Base-by-base conservation (phyloP, 2,113 vertebrate species). In the Cromileptes altivelis region DNA sequence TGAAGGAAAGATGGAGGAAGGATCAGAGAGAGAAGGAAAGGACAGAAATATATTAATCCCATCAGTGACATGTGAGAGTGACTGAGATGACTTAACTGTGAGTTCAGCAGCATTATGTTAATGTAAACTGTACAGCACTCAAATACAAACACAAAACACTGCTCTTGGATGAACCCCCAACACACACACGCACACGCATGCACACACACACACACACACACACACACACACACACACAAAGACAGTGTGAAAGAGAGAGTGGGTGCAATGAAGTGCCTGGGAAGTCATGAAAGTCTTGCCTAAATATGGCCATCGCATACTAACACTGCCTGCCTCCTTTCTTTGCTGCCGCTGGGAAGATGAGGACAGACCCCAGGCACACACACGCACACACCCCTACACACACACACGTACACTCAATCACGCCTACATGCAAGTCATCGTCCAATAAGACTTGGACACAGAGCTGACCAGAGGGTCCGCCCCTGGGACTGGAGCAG, bases 261-360 rank as follows among this genome's bases (percentile, higher is more conserved):
- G 55, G 53, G 77, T 58, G 78, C 37, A 18, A 75, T 57, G 61
- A 37, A 69, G 78, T 78, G 79, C 84, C 77, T 91, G 91, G 79
- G 89, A 86, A 90, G 83, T 88, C 90, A 84, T 84, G 85, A 88
- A 89, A 81, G 69, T 89, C 73, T 85, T 94, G 93, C 91, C 95
- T 94, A 95, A 93, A 96, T 95, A 95, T 93, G 94, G 95, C 64
- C 86, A 94, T 93, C 67, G 14, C 78, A 81, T 27, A 79, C 78
- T 79, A 74, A 69, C 85, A 79, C 90, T 63, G 84, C 81, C 84
- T 81, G 80, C 84, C 70, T 88, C 61, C 79, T 80, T 76, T 78
- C 76, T 42, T 60, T 77, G 80, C 80, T 78, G 68, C 72, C 65
- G 79, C 85, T 85, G 80, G 71, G 88, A 92, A 61, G 80, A 83